phyloP scores from a whole-genome alignment of 1,140 invertebrate genomes.

The Caenorhabditis inopinata region DNA sequence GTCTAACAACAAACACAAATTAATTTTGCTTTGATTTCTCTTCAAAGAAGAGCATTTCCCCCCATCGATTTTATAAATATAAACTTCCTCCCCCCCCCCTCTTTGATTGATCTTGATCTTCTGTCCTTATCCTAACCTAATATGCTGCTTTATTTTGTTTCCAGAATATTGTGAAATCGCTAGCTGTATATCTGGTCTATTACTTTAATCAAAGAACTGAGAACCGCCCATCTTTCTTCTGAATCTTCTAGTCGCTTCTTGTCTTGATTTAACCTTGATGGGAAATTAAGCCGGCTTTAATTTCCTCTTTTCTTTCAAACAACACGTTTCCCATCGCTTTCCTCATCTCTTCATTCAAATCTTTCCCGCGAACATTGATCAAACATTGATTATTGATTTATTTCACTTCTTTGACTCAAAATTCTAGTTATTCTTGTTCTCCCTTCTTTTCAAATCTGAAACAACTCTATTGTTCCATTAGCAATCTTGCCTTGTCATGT shows the following conservation, averaged over 20 bases:
- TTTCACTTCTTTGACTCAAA: too few species aligned
- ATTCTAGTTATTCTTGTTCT: too few species aligned
- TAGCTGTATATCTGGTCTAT: slow-evolving; percentile 5
- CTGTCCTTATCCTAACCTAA: neutral
- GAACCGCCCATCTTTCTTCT: neutral
- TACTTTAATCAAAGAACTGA: neutral
- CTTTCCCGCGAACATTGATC: too few species aligned
- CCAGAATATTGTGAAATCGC: too few species aligned
- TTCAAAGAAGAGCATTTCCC: neutral
- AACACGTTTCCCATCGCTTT: neutral
- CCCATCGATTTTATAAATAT: too few species aligned
- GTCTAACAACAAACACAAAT: too few species aligned
- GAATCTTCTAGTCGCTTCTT: slow-evolving; percentile 16
- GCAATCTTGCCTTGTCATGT: neutral
- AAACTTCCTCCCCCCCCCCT: too few species aligned
- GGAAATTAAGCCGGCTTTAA: slow-evolving; percentile 20
- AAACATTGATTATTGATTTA: too few species aligned
- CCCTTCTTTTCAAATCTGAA: too few species aligned
- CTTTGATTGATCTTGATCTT: too few species aligned
- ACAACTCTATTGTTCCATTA: neutral
- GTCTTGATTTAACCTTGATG: slow-evolving; percentile 11
- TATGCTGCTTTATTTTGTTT: too few species aligned
- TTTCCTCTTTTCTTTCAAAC: neutral
- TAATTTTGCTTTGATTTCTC: neutral
- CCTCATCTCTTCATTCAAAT: neutral